Conservation (phyloP, 2,797 vertebrate genomes). For the Epinephelus malabaricus region DNA sequence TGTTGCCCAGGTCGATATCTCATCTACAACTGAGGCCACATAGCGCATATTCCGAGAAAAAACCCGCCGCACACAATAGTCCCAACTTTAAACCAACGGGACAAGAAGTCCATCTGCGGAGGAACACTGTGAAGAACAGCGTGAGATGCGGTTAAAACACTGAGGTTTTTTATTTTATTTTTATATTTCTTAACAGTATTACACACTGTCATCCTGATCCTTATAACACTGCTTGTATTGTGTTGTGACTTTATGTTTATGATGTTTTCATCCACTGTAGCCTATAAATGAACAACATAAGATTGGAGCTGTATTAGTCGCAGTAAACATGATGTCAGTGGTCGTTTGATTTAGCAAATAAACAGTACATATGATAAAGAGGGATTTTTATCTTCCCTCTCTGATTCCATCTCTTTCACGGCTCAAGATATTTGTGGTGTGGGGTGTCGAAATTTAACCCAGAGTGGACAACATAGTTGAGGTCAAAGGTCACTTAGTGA, state of each 20-base stretch:
- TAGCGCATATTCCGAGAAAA: not conserved
- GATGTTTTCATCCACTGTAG: not conserved
- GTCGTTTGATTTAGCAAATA: not conserved
- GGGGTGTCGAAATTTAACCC: conserved; percentile 45
- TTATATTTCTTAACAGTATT: not conserved
- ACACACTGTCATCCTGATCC: not conserved
- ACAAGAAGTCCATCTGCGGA: too few species aligned
- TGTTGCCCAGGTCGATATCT: not conserved
- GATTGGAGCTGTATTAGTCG: not conserved
- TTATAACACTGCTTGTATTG: not conserved
- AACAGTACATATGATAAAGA: not conserved
- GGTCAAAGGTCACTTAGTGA: conserved; percentile 50
- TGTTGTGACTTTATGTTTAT: not conserved
- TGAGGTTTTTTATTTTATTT: too few species aligned
- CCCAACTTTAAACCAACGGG: too few species aligned
- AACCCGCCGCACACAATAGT: not conserved
- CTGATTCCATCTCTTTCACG: not conserved
- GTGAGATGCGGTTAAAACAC: too few species aligned
- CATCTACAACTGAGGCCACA: not conserved
- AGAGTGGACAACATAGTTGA: conserved; percentile 22
- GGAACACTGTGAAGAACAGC: too few species aligned
- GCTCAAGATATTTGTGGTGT: conserved; percentile 7
- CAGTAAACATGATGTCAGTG: not conserved
- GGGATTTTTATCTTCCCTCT: not conserved
- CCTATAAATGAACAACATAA: not conserved